Percentiles rank a stretch among this genome's conserved stretches.
Evolutionary conservation across 1,140 invertebrate species (phyloP).

Genomic region (Conopomorpha cramerella): DNA sequence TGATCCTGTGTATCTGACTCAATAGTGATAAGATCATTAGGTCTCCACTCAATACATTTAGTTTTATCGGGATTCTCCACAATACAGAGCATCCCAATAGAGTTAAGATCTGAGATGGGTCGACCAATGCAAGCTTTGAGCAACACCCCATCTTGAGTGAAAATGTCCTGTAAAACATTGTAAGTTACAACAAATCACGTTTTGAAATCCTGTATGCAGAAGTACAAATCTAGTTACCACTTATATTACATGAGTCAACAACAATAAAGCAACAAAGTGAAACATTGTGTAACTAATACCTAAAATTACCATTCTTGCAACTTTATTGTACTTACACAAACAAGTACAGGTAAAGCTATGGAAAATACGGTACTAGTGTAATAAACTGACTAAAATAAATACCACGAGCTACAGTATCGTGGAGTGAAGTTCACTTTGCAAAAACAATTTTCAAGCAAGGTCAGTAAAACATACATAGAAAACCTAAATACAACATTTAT

Average conservation of each 20-base stretch:
- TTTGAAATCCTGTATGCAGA: too few species aligned
- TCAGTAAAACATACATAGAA: constrained; percentile 1
- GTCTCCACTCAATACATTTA: constrained; percentile 78
- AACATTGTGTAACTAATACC: too few species aligned
- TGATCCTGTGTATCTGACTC: constrained; percentile 77
- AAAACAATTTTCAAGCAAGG: constrained; percentile 2
- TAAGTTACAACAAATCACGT: background rate
- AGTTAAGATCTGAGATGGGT: constrained; percentile 62
- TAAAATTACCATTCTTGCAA: too few species aligned
- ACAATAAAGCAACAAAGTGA: too few species aligned
- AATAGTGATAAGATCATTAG: constrained; percentile 71
- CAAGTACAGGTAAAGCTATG: too few species aligned
- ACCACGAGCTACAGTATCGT: too few species aligned
- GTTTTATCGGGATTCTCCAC: constrained; percentile 52
- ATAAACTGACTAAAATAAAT: too few species aligned
- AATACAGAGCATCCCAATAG: constrained; percentile 64
- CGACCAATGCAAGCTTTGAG: constrained; percentile 61
- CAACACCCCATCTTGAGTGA: constrained; percentile 67
- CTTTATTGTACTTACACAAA: too few species aligned
- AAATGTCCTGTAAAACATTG: constrained; percentile 51
- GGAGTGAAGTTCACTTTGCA: background rate
- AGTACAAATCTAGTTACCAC: too few species aligned
- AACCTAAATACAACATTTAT: too few species aligned
- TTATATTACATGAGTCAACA: too few species aligned
- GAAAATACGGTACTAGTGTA: too few species aligned